Conservation (phyloP, 1,140 invertebrate genomes). For the Musca vetustissima region DNA sequence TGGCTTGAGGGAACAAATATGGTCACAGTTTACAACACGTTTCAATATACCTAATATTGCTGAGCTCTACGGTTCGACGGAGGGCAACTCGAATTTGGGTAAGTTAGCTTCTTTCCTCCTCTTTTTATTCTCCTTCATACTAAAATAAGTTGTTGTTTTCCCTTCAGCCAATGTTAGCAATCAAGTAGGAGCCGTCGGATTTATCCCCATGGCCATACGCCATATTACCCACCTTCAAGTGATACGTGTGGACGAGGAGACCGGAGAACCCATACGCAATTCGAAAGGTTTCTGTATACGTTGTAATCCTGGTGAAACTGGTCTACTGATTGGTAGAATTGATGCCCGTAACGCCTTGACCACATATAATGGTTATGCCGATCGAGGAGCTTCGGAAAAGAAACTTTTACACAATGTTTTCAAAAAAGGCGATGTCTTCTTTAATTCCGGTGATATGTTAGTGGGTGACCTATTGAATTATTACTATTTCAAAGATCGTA, state of each 20-base stretch:
- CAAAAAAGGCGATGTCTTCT: constrained; percentile 81
- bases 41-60: constrained; percentile 80
- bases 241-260: constrained; percentile 78
- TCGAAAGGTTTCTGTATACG: constrained; percentile 75
- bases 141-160: neutral
- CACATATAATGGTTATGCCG: constrained; percentile 82
- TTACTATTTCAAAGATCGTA: constrained; percentile 93
- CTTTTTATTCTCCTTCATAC: neutral
- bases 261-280: constrained; percentile 76
- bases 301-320: constrained; percentile 73
- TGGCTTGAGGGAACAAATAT: constrained; percentile 90
- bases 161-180: constrained; percentile 84
- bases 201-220: constrained; percentile 70
- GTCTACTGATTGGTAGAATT: constrained; percentile 79
- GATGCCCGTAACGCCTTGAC: constrained; percentile 68
- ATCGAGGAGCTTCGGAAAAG: constrained; percentile 83
- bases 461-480: constrained; percentile 90
- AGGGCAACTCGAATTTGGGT: constrained; percentile 92
- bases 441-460: constrained; percentile 92
- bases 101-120: constrained; percentile 49
- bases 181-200: constrained; percentile 89
- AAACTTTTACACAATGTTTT: constrained; percentile 90
- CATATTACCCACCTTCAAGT: constrained; percentile 68
- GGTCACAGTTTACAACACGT: constrained; percentile 82
- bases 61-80: constrained; percentile 95